phyloP scores from a whole-genome alignment of 2,888 invertebrate species.

The Cephus pygmeus region DNA sequence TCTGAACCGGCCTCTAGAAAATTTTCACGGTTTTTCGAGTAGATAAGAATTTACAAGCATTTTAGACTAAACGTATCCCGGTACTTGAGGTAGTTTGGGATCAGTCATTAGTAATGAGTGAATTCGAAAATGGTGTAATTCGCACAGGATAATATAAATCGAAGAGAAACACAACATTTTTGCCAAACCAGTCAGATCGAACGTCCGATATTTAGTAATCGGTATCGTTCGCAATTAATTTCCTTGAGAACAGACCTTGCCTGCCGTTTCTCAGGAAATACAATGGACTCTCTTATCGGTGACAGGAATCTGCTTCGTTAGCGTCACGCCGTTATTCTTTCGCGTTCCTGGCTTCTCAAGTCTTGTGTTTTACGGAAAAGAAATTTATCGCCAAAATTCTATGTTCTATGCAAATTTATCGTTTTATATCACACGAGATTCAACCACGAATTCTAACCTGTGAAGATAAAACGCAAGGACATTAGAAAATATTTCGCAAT shows the following conservation, averaged over 20 bases:
- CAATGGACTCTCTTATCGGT: neutral
- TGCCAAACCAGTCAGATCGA: neutral
- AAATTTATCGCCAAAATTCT: neutral
- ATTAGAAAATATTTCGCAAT: neutral
- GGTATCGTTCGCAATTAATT: slow-evolving; percentile 1
- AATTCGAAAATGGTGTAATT: neutral
- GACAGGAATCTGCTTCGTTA: slow-evolving; percentile 5
- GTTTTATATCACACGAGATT: too few species aligned
- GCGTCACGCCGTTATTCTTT: slow-evolving; percentile 2
- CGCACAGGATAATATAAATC: neutral
- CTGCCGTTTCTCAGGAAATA: slow-evolving; percentile 9
- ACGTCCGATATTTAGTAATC: slow-evolving; percentile 8
- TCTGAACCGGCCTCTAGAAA: neutral
- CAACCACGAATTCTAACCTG: too few species aligned
- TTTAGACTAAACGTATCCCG: neutral
- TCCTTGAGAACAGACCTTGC: slow-evolving; percentile 11
- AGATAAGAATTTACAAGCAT: neutral
- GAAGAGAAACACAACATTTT: neutral
- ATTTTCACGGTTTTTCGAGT: neutral
- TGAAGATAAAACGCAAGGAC: neutral
- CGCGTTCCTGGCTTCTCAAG: neutral
- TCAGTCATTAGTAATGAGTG: neutral
- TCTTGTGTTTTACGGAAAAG: neutral
- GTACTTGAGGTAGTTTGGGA: neutral
- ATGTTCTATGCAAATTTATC: neutral